Base-by-base conservation (phyloP, 2,113 vertebrate genomes). In the Cyanoramphus novaezelandiae region DNA sequence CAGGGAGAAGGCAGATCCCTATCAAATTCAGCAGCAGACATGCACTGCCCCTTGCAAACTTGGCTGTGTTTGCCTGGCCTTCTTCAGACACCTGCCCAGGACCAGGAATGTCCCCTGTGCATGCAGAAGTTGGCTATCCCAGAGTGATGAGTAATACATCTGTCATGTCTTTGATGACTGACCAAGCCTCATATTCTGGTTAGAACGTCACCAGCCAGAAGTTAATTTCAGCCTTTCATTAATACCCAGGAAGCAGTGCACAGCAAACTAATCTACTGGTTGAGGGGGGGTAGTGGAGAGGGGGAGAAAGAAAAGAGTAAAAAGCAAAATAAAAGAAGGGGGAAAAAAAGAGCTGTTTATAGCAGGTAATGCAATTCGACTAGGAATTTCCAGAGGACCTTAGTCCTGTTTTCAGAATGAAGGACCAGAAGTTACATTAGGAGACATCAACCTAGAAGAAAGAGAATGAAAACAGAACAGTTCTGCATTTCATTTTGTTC, bases 91-190 rank as follows among this genome's bases (percentile, higher is more conserved):
- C 23, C 70, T 87, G 64, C 7, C 31, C 2, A 0, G 44, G 13
- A 17, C 25, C 1, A 8, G 25, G 7, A 74, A 67, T 9, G 18
- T 44, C 27, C 35, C 52, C 24, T 62, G 28, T 16, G 60, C 11
- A 8, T n/a, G 9, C 0, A 17, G 9, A 55, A 52, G 47, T 0
- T 52, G 46, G 57, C 37, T 35, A 7, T 33, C 13, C 49, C 53
- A 27, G 35, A 29, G 25, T 17, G 55, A 35, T 29, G 43, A 91
- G 46, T 47, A 71, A 82, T 28, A 4, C 16, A 5, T 24, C 18
- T 44, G n/a, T 13, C 75, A 62, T 1, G 6, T 23, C 62, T 57
- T 13, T 64, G 65, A n/a, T 49, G 41, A 70, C 72, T 31, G 68
- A 79, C 29, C 55, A 79, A 69, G 49, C 43, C 43, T 33, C 11